phyloP scores from a whole-genome alignment of 2,797 vertebrate genomes.

The Malurus leucopterus region DNA sequence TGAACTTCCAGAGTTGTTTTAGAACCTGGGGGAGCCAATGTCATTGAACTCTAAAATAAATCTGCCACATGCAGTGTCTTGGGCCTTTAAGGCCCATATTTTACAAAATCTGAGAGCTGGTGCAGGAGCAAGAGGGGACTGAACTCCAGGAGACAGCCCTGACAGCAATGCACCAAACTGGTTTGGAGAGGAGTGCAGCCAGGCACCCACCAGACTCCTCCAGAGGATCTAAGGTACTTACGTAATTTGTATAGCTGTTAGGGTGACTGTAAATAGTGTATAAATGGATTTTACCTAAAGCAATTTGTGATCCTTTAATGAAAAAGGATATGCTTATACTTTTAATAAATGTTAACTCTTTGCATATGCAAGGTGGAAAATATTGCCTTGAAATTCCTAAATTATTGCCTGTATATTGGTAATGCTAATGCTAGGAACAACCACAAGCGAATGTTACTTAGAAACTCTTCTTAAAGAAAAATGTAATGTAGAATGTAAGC shows the following conservation, averaged over 20 bases:
- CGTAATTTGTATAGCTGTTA: neutral
- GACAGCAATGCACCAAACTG: neutral
- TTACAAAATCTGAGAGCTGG: neutral
- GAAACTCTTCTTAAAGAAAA: slow-evolving; percentile 15
- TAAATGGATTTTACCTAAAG: slow-evolving; percentile 24
- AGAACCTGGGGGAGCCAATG: neutral
- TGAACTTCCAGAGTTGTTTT: neutral
- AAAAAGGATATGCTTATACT: slow-evolving; percentile 25
- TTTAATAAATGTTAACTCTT: slow-evolving; percentile 50
- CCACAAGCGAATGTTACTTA: slow-evolving; percentile 47
- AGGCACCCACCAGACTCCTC: neutral
- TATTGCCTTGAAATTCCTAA: slow-evolving; percentile 61
- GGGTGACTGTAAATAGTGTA: slow-evolving; percentile 45
- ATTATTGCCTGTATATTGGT: slow-evolving; percentile 44
- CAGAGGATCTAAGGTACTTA: neutral
- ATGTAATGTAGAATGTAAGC: slow-evolving; percentile 3
- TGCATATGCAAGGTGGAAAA: slow-evolving; percentile 39
- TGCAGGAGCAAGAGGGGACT: neutral
- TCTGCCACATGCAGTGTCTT: neutral
- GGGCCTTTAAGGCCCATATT: neutral
- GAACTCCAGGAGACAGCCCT: neutral
- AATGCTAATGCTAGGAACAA: slow-evolving; percentile 35
- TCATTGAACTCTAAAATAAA: neutral
- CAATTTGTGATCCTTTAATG: slow-evolving; percentile 11
- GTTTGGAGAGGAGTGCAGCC: neutral